Evolutionary conservation across 2,888 invertebrate species (phyloP), one percentile per base, ranked within the genome.

Genomic region (Stenoptilia bipunctidactyla): DNA sequence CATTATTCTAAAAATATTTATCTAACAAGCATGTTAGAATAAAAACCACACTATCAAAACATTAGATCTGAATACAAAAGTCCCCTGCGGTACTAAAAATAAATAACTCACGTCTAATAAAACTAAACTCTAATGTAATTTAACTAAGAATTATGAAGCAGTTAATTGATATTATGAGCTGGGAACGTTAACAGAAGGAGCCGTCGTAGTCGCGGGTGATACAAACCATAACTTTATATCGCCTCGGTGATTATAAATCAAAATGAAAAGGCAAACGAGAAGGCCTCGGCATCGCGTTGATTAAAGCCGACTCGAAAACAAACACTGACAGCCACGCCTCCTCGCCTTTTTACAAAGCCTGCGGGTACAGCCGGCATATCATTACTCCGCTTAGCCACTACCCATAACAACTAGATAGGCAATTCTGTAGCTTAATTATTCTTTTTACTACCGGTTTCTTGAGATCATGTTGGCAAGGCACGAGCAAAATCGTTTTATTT

Each of bases 131-230:
- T 20, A 20, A 30, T 30, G 10, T 8, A 30, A n/a, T 30, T 30
- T 30, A 30, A 30, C 30, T 30, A 30, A 30, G 66, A 72, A 58
- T 61, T 66, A 71, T 69, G 69, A 65, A 70, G 51, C 63, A 66
- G 69, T 69, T 79, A 79, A 80, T 79, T 79, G 76, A 73, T 72
- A 71, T 74, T 72, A 76, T 64, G 69, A 64, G 61, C 59, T 61
- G 62, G 61, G 65, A 67, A 66, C 61, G 61, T 63, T 58, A 63
- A 66, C 52, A 44, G 41, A 40, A 47, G 14, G 37, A 9, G 48
- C 58, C 62, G 53, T n/a, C n/a, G n/a, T n/a, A n/a, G n/a, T 58
- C 53, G 56, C 63, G 55, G 58, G 61, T 64, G 62, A 68, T 63
- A 62, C 47, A 42, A 63, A 57, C 64, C 61, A 67, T 65, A 66